These are phyloP conservation scores for Tetragonula carbonaria DNA, from an alignment of 2,888 invertebrate genomes.

Conservation along the genomic window DNA sequence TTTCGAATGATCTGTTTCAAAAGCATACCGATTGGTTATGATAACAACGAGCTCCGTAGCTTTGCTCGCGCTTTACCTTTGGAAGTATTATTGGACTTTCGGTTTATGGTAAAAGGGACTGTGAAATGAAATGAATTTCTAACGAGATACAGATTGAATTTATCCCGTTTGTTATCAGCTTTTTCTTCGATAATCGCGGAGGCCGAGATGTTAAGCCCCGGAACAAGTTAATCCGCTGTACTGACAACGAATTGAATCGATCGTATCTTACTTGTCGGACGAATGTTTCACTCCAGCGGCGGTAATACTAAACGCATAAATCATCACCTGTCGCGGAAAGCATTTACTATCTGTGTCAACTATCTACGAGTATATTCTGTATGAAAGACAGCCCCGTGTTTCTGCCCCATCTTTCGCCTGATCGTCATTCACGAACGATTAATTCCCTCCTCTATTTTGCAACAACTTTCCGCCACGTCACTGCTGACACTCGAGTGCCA, in stretches of 20 bases:
- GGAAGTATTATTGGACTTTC: neutral
- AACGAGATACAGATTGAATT: neutral
- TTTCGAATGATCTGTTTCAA: neutral
- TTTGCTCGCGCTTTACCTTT: neutral
- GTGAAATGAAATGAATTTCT: neutral
- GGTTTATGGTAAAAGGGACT: neutral
- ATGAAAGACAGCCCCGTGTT: neutral
- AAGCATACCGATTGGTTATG: neutral
- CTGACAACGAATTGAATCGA: neutral
- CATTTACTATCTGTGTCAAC: slow-evolving; percentile 1
- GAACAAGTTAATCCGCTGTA: neutral
- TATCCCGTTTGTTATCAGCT: neutral
- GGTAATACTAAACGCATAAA: slow-evolving; percentile 26
- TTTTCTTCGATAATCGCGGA: neutral
- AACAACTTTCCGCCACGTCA: neutral
- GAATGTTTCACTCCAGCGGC: neutral
- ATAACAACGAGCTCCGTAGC: neutral
- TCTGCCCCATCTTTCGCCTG: slow-evolving; percentile 2
- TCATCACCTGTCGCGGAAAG: slow-evolving; percentile 15
- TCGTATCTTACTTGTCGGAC: slow-evolving; percentile 9
- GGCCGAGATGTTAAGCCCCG: neutral
- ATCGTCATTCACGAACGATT: neutral
- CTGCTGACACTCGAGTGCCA: neutral
- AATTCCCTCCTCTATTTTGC: neutral
- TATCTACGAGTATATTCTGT: neutral